phyloP scores from a whole-genome alignment of 2,797 vertebrate species.

The Zenarchopterus dispar region DNA sequence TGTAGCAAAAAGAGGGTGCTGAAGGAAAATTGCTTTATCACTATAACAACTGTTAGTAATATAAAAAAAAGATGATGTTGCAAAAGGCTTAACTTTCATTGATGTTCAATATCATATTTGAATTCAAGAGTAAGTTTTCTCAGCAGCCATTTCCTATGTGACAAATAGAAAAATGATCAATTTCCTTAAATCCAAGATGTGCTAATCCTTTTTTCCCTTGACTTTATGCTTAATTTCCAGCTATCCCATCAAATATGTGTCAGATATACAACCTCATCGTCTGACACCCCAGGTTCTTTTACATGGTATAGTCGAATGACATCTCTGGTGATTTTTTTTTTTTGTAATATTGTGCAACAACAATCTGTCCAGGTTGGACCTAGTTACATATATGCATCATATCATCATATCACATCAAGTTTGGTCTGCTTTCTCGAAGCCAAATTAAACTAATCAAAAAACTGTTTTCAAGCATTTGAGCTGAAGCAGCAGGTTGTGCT shows the following conservation, averaged over 20 bases:
- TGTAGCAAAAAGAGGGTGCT: background rate
- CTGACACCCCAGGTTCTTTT: constrained; percentile 49
- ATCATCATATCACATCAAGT: no score
- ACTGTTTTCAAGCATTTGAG: no score
- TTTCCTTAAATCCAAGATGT: constrained; percentile 51
- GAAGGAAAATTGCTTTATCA: constrained; percentile 5
- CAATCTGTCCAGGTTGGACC: no score
- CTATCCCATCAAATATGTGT: constrained; percentile 54
- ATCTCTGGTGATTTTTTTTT: no score
- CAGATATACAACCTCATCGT: constrained; percentile 69
- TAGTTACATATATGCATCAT: no score
- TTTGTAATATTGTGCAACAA: no score
- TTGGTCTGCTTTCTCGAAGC: no score
- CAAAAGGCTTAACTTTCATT: constrained; percentile 1
- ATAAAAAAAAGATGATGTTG: background rate
- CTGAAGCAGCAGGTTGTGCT: no score
- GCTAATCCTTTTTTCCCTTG: constrained; percentile 52
- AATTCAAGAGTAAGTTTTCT: constrained; percentile 14
- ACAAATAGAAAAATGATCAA: constrained; percentile 23
- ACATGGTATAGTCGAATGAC: no score
- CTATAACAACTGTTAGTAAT: constrained; percentile 10
- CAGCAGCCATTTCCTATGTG: constrained; percentile 11
- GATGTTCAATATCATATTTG: constrained; percentile 3
- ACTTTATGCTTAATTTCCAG: constrained; percentile 42
- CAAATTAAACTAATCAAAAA: no score